Evolutionary conservation across 2,888 invertebrate genomes (phyloP).

Genomic region (Andrena hattorfiana): DNA sequence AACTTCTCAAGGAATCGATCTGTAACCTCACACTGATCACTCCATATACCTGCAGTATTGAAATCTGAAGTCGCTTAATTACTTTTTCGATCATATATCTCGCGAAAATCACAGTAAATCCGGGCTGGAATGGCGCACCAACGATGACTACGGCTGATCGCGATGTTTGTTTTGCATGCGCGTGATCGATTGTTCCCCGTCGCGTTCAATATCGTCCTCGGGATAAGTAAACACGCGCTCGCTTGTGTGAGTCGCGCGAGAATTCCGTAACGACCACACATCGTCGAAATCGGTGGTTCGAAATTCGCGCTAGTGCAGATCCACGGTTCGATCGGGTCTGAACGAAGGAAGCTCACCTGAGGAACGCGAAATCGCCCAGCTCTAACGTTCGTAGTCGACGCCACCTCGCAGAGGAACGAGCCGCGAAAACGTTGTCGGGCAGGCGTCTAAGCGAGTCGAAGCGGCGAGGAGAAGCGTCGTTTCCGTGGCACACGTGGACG

Average conservation of each 20-base stretch:
- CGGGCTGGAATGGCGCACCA: neutral
- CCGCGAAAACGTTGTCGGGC: neutral
- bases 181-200: neutral
- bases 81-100: neutral
- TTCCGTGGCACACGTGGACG: conserved; percentile 61
- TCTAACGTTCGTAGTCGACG: conserved; percentile 31
- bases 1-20: too few relatives aligned
- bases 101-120: neutral
- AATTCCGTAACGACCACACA: neutral
- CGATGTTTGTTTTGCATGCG: conserved; percentile 33
- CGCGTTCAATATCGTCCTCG: conserved; percentile 13
- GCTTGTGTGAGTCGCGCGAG: neutral
- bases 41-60: neutral
- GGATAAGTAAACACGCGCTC: conserved; percentile 34
- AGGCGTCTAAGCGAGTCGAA: conserved; percentile 16
- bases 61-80: neutral
- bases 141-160: neutral
- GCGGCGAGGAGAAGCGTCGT: conserved; percentile 30
- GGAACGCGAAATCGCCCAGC: neutral
- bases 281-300: neutral
- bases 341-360: conserved; percentile 11
- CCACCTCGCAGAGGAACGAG: too few relatives aligned
- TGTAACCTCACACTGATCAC: too few relatives aligned
- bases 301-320: too few relatives aligned
- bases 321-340: too few relatives aligned